Evolutionary conservation across 2,888 invertebrate species (phyloP).

Genomic region (Megastigmus dorsalis): DNA sequence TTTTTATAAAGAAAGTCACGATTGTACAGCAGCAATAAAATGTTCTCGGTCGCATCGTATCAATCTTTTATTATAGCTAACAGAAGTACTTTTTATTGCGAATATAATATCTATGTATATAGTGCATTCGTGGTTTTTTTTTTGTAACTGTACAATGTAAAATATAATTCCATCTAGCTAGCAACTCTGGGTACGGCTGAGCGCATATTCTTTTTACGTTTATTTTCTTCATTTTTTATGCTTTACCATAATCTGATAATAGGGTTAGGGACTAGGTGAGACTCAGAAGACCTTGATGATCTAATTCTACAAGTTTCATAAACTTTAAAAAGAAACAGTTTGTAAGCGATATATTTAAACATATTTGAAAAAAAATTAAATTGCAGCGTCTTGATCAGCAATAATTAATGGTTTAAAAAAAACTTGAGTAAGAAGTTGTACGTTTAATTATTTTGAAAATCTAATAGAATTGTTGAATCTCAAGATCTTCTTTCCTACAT

Average conservation of each 20-base stretch:
- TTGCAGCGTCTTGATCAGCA: no score
- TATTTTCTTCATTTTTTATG: conserved; percentile 51
- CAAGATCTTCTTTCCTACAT: conserved; percentile 44
- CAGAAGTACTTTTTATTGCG: conserved; percentile 47
- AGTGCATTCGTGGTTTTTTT: conserved; percentile 59
- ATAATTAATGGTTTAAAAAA: no score
- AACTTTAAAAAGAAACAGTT: not conserved
- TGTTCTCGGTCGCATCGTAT: conserved; percentile 26
- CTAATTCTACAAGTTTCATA: not conserved
- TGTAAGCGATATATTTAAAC: not conserved
- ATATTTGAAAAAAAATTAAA: conserved; percentile 1
- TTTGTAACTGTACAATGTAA: conserved; percentile 71
- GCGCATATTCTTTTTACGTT: conserved; percentile 58
- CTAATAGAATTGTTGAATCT: conserved; percentile 20
- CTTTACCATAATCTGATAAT: conserved; percentile 33
- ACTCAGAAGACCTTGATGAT: conserved; percentile 48
- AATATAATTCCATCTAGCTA: conserved; percentile 73
- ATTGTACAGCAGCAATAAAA: conserved; percentile 45
- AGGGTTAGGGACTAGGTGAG: conserved; percentile 36
- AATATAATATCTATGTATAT: conserved; percentile 64
- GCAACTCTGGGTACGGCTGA: conserved; percentile 66
- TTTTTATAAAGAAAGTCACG: conserved; percentile 46
- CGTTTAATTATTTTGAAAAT: no score
- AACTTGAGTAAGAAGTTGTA: no score
- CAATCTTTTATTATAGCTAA: conserved; percentile 34